Evolutionary conservation across 2,888 invertebrate genomes (phyloP), one percentile per base, ranked within the genome.

Genomic region (Steromphala cineraria): DNA sequence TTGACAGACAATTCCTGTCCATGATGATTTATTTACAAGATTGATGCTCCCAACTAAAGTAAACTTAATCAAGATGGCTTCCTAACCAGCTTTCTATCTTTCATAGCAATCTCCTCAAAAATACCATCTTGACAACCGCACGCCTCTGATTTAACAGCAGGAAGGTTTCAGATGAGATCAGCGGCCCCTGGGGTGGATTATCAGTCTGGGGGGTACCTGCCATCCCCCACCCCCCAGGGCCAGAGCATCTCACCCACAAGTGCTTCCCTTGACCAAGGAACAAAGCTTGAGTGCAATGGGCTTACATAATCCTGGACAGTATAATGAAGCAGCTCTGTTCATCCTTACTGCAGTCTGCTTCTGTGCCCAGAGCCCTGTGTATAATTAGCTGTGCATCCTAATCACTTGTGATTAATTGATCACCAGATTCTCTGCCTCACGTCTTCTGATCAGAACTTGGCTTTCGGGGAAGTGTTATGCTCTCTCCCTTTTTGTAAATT

Each of bases 351-450:
- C 46, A 46, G 46, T 8, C 31, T 31, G 28, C 36, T 71, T 40
- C 71, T 19, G 31, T 31, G 71, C 71, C 36, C 36, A 19, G 36
- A 71, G 71, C 31, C 71, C 36, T 71, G 31, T 17, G 36, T 71
- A 19, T 36, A 71, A 71, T 71, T 71, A 71, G 71, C 36, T 28
- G 28, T 10, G 71, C 31, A 28, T 71, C 71, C 71, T 71, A 71
- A 71, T 71, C 71, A 71, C 71, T 71, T 71, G 40, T 71, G 71
- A 71, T 71, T 71, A 71, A 71, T 71, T 71, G 71, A 71, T 71
- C 71, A 71, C 71, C 71, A 71, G 71, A 71, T 36, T 19, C 46
- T 10, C 46, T 46, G 46, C 46, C 46, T 46, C 46, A 1, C 46
- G 13, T 46, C 46, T 46, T 46, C 46, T 46, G 46, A 46, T 46